Percentiles rank a stretch among this genome's conserved stretches.
Conservation (phyloP, 2,888 invertebrate genomes). For the Notocelia uddmanniana region DNA sequence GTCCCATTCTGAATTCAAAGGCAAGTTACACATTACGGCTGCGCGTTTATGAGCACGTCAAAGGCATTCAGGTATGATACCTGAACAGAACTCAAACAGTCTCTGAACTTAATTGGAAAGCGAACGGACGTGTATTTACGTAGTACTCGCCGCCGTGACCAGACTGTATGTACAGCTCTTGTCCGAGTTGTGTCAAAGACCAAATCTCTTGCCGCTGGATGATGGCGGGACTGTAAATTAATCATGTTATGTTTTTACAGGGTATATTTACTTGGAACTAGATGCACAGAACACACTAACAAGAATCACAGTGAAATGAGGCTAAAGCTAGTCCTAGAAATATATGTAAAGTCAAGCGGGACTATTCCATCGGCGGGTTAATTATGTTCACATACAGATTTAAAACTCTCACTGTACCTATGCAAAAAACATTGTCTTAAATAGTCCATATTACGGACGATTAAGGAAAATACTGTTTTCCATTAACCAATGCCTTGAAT, state of each 20-base stretch:
- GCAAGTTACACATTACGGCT: constrained; percentile 62
- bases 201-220: constrained; percentile 48
- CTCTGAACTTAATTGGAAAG: constrained; percentile 78
- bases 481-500: too few species aligned
- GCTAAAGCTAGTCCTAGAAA: not conserved
- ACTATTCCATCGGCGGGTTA: too few species aligned
- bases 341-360: too few species aligned
- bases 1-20: constrained; percentile 49
- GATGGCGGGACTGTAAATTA: constrained; percentile 26
- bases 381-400: too few species aligned
- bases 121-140: constrained; percentile 74
- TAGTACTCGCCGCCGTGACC: constrained; percentile 65
- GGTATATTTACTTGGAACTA: constrained; percentile 1
- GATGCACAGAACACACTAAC: not conserved
- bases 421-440: too few species aligned
- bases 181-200: constrained; percentile 73
- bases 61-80: constrained; percentile 73
- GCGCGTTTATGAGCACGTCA: constrained; percentile 71
- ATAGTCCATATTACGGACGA: too few species aligned
- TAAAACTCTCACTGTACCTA: too few species aligned
- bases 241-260: constrained; percentile 16
- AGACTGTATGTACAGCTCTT: constrained; percentile 74
- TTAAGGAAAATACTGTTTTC: too few species aligned
- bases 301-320: not conserved
- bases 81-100: constrained; percentile 72